These are phyloP conservation scores for Parus major DNA, from an alignment of 2,113 vertebrate species.

Conservation along the genomic window DNA sequence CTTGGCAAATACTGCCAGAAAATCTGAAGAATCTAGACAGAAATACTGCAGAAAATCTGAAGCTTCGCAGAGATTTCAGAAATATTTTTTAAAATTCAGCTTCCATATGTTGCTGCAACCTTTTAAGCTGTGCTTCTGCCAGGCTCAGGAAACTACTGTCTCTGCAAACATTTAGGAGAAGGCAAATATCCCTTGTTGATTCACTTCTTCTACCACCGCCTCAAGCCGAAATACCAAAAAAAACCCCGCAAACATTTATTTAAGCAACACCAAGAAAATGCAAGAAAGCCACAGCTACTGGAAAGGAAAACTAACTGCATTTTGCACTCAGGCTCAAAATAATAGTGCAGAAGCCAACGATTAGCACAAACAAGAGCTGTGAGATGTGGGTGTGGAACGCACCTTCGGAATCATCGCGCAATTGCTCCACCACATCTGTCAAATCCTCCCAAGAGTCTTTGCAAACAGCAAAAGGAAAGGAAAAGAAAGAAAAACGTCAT, in stretches of 20 bases:
- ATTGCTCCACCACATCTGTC: constrained; percentile 91
- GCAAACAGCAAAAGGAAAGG: constrained; percentile 85
- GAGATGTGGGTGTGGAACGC: constrained; percentile 82
- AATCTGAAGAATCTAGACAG: neutral
- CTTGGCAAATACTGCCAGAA: neutral
- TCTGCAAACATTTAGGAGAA: neutral
- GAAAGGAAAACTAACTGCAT: neutral
- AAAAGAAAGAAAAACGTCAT: constrained; percentile 83
- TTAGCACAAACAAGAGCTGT: constrained; percentile 60
- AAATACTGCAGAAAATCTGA: neutral
- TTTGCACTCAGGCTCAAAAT: neutral
- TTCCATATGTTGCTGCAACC: neutral
- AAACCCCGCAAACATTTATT: neutral
- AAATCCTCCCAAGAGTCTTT: constrained; percentile 96
- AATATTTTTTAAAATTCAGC: neutral
- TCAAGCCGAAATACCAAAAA: neutral
- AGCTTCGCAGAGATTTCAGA: neutral
- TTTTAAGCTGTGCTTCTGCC: neutral
- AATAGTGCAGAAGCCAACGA: constrained; percentile 31
- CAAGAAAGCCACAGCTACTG: neutral
- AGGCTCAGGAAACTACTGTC: neutral
- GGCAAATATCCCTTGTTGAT: neutral
- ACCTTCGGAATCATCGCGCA: constrained; percentile 89
- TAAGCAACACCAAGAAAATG: neutral
- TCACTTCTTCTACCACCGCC: neutral